Conservation (phyloP, 2,888 invertebrate genomes). For the Clunio marinus region DNA sequence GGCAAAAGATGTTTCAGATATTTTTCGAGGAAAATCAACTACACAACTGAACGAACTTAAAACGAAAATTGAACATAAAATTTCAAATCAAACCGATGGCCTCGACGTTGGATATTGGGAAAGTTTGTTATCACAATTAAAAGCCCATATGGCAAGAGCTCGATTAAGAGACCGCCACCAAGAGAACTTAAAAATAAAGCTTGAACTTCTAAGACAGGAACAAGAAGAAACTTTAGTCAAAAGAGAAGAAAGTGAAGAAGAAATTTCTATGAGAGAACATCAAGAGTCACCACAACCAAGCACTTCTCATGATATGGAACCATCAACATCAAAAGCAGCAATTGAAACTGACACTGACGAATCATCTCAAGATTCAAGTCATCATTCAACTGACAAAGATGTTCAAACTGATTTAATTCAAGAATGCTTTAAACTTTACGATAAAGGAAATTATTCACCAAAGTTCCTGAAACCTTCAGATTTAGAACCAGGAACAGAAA, state of each 20-base stretch:
- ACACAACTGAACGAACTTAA: conserved; percentile 79
- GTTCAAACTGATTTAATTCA: conserved; percentile 53
- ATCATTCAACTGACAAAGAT: not conserved
- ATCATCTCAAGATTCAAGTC: conserved; percentile 25
- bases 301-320: conserved; percentile 39
- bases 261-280: conserved; percentile 40
- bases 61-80: conserved; percentile 79
- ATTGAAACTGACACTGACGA: conserved; percentile 24
- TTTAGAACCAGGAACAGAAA: conserved; percentile 61
- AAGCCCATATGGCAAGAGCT: conserved; percentile 92
- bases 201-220: conserved; percentile 84
- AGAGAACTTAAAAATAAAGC: conserved; percentile 78
- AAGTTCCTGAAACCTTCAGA: conserved; percentile 53
- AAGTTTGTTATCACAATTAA: conserved; percentile 87
- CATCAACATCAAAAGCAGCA: conserved; percentile 39
- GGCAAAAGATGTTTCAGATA: conserved; percentile 78
- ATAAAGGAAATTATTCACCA: conserved; percentile 82
- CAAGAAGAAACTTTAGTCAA: conserved; percentile 58
- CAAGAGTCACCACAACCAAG: conserved; percentile 40
- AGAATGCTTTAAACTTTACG: conserved; percentile 65
- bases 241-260: conserved; percentile 43
- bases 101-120: conserved; percentile 99
- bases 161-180: conserved; percentile 89
- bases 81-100: conserved; percentile 77
- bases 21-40: conserved; percentile 92